Evolutionary conservation across 2,888 invertebrate genomes (phyloP), one percentile per base, ranked within the genome.

Genomic region (Neoaliturus tenellus): DNA sequence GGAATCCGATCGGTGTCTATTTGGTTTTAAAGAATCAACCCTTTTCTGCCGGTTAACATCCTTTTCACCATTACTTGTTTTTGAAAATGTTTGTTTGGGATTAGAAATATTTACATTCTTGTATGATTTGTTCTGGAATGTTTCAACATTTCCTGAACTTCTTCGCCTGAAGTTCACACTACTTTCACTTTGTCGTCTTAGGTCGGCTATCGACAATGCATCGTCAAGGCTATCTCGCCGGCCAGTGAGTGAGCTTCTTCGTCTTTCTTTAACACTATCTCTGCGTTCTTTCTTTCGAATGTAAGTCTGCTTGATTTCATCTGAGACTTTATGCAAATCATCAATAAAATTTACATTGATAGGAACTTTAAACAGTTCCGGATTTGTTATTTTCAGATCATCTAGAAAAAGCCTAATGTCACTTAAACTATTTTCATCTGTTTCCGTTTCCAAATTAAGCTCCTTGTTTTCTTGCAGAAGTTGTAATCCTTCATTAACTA

Each of bases 291-390:
- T 75, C 44, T 75, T 75, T 4, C 73, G 73, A 23, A 44, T 23
- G 23, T 75, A 75, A 17, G 73, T 75, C 28, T 75, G 73, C 28
- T 75, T 75, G n/a, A 75, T 75, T 14, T 75, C 73, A 75, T 75
- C 73, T 75, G 73, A 75, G 5, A 44, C 44, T 44, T 75, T 75
- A 39, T 75, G 73, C 14, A 75, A 39, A 44, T 75, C 73, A 23
- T 75, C 73, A 17, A 75, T 44, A 3, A 75, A 17, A 44, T 44
- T 75, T 17, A 17, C 28, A 44, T 75, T 44, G 10, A 75, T 25
- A 28, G 73, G 44, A 39, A 23, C 8, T 44, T 75, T 28, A 41
- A 75, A 75, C 25, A 75, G 44, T 44, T 44, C 73, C 6, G 73
- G 73, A n/a, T 75, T 41, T 5, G 44, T 44, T 41, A 44, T 6